A percentile compares a stretch with the other conserved stretches of the same genome.
phyloP scores from a whole-genome alignment of 2,888 invertebrate genomes.

The Pheosia tremula region DNA sequence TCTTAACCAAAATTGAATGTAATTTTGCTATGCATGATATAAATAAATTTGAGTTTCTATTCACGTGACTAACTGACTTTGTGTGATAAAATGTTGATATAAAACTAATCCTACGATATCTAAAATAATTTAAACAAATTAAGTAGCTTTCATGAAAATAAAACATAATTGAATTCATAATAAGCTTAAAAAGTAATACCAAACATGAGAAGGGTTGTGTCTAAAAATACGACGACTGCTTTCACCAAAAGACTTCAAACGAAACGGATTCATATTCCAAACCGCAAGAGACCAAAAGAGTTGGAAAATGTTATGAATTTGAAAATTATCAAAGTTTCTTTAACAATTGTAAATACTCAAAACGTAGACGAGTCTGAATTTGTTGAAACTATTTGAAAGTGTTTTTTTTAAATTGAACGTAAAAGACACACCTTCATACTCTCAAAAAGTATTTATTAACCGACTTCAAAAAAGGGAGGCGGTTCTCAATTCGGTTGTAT shows the following conservation, averaged over 20 bases:
- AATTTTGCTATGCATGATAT: too few species aligned
- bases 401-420: too few species aligned
- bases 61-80: too few species aligned
- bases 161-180: not conserved
- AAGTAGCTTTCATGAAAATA: not conserved
- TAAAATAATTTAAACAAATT: not conserved
- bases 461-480: too few species aligned
- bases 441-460: too few species aligned
- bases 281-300: slow-evolving; percentile 17
- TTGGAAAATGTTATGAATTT: slow-evolving; percentile 26
- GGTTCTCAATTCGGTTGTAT: too few species aligned
- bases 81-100: not conserved
- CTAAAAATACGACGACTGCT: not conserved
- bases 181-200: not conserved
- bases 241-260: not conserved
- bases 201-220: slow-evolving; percentile 11
- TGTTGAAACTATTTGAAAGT: slow-evolving; percentile 24
- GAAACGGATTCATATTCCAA: slow-evolving; percentile 15
- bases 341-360: slow-evolving; percentile 14
- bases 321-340: slow-evolving; percentile 19
- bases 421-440: too few species aligned
- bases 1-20: too few species aligned
- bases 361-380: slow-evolving; percentile 14
- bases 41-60: too few species aligned
- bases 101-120: not conserved